These are phyloP conservation scores for Thomomys bottae DNA, from an alignment of 2,113 vertebrate genomes.

Conservation along the genomic window DNA sequence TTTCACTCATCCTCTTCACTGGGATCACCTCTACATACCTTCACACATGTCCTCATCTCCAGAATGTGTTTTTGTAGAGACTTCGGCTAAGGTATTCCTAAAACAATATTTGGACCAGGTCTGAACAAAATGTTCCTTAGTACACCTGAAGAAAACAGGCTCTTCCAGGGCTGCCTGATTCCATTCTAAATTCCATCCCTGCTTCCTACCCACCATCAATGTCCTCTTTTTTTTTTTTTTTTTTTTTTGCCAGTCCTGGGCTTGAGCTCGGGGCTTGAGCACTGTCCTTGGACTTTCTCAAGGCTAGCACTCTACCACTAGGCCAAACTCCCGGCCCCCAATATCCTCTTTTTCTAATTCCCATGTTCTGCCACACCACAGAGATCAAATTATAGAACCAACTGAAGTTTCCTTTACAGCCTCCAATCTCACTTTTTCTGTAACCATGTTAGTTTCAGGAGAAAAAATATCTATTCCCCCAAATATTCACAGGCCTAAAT, in stretches of 20 bases:
- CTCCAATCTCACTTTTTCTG: neutral
- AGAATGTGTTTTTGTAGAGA: neutral
- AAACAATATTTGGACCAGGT: neutral
- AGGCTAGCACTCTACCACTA: no score
- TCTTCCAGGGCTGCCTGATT: neutral
- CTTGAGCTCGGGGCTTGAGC: no score
- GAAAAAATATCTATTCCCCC: neutral
- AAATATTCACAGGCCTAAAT: neutral
- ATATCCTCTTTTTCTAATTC: neutral
- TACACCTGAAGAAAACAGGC: neutral
- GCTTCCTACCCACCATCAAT: neutral
- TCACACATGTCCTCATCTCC: neutral
- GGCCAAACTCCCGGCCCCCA: no score
- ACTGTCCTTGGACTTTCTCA: no score
- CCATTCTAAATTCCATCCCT: neutral
- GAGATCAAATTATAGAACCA: neutral
- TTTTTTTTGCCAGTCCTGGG: no score
- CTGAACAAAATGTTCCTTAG: neutral
- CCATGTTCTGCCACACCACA: neutral
- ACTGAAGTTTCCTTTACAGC: neutral
- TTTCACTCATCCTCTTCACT: neutral
- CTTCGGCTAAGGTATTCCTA: neutral
- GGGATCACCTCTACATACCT: neutral
- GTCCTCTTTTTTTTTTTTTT: neutral
- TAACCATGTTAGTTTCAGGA: neutral